Evolutionary conservation across 2,888 invertebrate species (phyloP), one percentile per base, ranked within the genome.

Genomic region (Epirrita christyi): DNA sequence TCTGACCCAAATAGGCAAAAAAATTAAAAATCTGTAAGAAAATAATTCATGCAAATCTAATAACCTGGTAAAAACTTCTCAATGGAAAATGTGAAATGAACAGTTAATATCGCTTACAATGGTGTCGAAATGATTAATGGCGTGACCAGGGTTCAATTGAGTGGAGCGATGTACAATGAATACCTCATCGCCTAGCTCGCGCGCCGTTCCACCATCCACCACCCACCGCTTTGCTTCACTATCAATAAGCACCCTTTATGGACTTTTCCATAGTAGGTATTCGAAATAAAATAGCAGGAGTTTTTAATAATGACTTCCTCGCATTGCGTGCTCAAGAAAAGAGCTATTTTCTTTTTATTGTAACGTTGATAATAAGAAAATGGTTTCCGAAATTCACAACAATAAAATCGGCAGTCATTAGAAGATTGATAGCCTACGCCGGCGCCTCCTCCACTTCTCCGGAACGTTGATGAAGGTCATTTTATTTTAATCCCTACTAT

Each of bases 281-380:
- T 78, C 67, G 70, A 73, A 76, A 80, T 80, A 83, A 21, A 82
- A 80, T 76, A 78, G 73, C 70, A 73, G 77, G 77, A 66, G 70
- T 74, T 77, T 76, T 80, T 77, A 80, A 79, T 82, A 80, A 81
- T 75, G 79, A 80, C 78, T 80, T 82, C 72, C 72, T 68, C 68
- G 63, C 64, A 72, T 78, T 65, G 76, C 77, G 77, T 79, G 78
- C 71, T 59, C 59, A 55, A 62, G 36, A 60, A 64, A 61, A 53
- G 27, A 46, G 61, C 56, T 56, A 56, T 52, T 65, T 61, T 56
- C 21, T 46, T 55, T 59, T 59, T 47, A 59, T 64, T 58, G 49
- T 55, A 36, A 44, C 29, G 52, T 43, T 52, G 52, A 52, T 59
- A 54, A 54, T 59, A 34, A 52, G 45, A 51, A 57, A 51, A 51